These are phyloP conservation scores for Pyrocephalus nanus DNA, from an alignment of 2,797 vertebrate genomes.

Conservation along the genomic window DNA sequence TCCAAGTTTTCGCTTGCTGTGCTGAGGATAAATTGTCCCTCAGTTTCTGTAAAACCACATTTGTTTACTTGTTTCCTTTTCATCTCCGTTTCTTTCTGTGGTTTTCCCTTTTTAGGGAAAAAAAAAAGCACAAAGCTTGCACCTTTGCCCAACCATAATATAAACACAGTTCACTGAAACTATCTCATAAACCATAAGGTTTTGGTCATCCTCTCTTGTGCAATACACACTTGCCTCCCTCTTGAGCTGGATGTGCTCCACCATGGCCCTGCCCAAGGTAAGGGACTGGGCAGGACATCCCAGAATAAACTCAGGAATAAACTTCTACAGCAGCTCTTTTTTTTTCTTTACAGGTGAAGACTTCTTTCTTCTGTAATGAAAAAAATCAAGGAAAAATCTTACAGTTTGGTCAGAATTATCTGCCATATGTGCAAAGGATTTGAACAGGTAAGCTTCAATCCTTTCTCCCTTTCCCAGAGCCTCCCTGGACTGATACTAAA, in stretches of 20 bases:
- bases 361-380: neutral
- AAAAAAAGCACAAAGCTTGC: neutral
- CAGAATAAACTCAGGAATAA: neutral
- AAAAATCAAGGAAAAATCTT: neutral
- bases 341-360: neutral
- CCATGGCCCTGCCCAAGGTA: neutral
- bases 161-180: neutral
- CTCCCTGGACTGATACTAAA: neutral
- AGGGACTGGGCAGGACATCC: neutral
- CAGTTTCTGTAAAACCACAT: constrained; percentile 53
- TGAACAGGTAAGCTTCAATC: neutral
- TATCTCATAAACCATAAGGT: neutral
- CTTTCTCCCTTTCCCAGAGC: neutral
- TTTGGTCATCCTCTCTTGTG: neutral
- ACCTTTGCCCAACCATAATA: neutral
- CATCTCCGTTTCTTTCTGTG: neutral
- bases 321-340: neutral
- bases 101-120: neutral
- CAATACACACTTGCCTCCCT: neutral
- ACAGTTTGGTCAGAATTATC: neutral
- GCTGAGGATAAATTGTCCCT: constrained; percentile 56
- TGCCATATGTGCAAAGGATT: neutral
- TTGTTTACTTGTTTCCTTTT: constrained; percentile 65
- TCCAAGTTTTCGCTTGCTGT: constrained; percentile 47
- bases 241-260: neutral